Conservation (phyloP, 2,113 vertebrate genomes). For the Meleagris gallopavo region DNA sequence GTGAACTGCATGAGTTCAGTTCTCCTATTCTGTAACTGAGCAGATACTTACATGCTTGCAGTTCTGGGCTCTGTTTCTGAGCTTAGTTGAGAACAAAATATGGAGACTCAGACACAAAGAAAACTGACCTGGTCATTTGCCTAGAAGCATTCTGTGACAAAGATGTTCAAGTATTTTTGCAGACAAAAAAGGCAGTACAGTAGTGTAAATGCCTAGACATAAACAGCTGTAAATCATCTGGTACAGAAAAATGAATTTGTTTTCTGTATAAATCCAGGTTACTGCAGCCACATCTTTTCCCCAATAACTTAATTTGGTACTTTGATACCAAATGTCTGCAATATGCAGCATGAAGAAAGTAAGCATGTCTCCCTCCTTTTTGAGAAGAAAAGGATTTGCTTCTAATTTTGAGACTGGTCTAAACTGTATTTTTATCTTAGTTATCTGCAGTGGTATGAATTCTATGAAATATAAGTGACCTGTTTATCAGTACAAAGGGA, state of each 20-base stretch:
- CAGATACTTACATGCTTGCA: neutral
- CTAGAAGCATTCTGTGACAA: neutral
- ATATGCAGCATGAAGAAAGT: neutral
- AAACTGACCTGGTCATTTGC: neutral
- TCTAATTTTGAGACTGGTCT: neutral
- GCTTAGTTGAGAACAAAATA: neutral
- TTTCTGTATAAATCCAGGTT: neutral
- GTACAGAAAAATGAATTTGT: neutral
- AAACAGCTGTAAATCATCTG: neutral
- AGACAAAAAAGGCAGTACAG: neutral
- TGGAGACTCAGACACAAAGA: neutral
- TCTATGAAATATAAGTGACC: neutral
- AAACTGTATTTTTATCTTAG: neutral
- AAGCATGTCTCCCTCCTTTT: neutral
- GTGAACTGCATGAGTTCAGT: neutral
- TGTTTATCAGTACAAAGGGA: neutral
- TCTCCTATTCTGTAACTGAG: neutral
- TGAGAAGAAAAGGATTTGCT: neutral
- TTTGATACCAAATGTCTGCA: neutral
- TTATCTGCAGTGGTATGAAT: neutral
- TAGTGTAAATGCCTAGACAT: neutral
- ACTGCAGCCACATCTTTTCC: slow-evolving; percentile 2
- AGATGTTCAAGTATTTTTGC: neutral
- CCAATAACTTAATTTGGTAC: neutral
- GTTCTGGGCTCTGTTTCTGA: neutral